These are phyloP conservation scores for Ursus arctos DNA, from an alignment of 2,113 vertebrate species.

Conservation along the genomic window DNA sequence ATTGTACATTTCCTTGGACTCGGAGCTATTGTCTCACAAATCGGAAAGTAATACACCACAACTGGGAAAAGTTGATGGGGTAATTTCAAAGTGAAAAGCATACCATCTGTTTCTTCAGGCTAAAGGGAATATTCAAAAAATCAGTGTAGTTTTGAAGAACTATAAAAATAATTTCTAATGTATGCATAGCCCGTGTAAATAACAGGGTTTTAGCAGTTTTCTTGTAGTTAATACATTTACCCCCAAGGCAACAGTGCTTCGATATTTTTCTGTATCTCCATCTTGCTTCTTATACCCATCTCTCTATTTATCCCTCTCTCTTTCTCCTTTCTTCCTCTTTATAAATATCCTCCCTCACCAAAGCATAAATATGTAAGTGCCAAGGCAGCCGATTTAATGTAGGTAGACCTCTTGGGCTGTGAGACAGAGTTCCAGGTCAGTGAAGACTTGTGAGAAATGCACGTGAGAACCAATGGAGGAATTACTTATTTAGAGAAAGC, in stretches of 20 bases:
- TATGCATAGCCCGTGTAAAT: neutral
- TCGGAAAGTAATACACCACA: constrained; percentile 37
- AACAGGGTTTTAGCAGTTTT: neutral
- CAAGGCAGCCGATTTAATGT: neutral
- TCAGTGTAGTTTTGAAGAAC: constrained; percentile 34
- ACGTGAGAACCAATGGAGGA: neutral
- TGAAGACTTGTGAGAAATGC: neutral
- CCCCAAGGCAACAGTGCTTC: neutral
- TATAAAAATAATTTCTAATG: constrained; percentile 48
- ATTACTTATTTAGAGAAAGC: neutral
- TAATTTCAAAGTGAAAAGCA: constrained; percentile 71
- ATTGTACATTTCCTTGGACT: constrained; percentile 55
- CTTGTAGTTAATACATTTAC: neutral
- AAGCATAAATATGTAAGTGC: neutral
- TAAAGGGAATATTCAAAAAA: constrained; percentile 53
- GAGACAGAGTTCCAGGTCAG: neutral
- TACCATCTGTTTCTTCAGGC: constrained; percentile 55
- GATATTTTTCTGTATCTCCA: neutral
- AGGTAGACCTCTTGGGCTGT: neutral
- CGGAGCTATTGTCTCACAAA: constrained; percentile 65
- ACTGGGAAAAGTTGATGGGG: constrained; percentile 16
- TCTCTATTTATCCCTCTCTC: neutral
- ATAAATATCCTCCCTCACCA: neutral
- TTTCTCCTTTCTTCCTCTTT: neutral
- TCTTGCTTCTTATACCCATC: neutral